Percentiles rank a stretch among this genome's conserved stretches.
Evolutionary conservation across 64 coral and sea anemone species (phyloP).

Genomic region (Astreopora myriophthalma): DNA sequence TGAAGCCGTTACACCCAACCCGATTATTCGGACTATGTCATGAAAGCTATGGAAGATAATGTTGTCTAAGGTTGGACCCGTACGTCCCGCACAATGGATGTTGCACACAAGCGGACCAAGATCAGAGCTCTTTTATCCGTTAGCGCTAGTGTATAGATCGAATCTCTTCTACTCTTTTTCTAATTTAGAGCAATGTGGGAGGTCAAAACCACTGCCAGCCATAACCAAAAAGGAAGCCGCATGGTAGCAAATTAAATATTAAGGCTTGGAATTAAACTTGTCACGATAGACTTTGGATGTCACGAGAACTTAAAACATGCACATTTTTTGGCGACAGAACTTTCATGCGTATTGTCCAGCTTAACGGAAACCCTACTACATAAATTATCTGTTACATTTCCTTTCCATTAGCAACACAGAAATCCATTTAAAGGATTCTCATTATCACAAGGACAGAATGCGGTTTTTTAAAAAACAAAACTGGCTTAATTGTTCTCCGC

Average conservation of each 20-base stretch:
- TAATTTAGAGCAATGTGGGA: slow-evolving; percentile 88
- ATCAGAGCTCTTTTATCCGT: not conserved
- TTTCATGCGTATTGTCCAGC: not conserved
- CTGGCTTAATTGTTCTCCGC: not conserved
- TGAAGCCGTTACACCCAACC: slow-evolving; percentile 41
- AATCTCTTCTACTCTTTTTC: slow-evolving; percentile 59
- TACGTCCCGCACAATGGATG: not conserved
- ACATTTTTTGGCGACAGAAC: not conserved
- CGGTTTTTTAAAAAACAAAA: not conserved
- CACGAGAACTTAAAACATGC: slow-evolving; percentile 5
- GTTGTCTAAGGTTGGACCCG: not conserved
- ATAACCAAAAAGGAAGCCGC: slow-evolving; percentile 82
- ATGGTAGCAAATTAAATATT: slow-evolving; percentile 51
- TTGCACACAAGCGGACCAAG: not conserved
- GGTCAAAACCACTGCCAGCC: slow-evolving; percentile 50
- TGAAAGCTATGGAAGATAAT: slow-evolving; percentile 57
- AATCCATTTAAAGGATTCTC: not conserved
- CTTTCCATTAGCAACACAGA: not conserved
- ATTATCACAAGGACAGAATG: not conserved
- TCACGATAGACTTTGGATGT: slow-evolving; percentile 11
- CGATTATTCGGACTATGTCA: slow-evolving; percentile 62
- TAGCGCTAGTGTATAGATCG: not conserved
- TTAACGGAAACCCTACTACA: not conserved
- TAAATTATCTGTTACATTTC: not conserved
- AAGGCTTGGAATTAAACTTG: slow-evolving; percentile 43